Conservation (phyloP, 1,140 invertebrate genomes). For the Drosophila rufa region DNA sequence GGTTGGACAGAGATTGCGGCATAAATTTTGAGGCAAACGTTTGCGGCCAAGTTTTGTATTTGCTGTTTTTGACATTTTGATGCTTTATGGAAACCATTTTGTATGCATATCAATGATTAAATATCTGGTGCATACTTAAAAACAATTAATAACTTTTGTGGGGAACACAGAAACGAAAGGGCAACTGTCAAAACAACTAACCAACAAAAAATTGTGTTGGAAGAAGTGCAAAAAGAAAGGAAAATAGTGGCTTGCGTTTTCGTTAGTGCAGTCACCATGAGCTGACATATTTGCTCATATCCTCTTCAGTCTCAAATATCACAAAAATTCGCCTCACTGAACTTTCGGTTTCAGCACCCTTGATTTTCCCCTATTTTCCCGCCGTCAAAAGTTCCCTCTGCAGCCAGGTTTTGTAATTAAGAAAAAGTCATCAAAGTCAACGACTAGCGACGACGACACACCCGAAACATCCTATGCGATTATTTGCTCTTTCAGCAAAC, state of each 20-base stretch:
- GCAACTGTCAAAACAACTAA: constrained; percentile 25
- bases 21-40: constrained; percentile 72
- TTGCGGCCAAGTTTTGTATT: constrained; percentile 52
- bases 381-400: constrained; percentile 32
- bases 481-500: constrained; percentile 52
- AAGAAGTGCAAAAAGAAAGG: not conserved
- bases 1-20: constrained; percentile 75
- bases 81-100: constrained; percentile 29
- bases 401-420: constrained; percentile 76
- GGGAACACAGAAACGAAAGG: not conserved
- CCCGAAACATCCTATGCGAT: constrained; percentile 40
- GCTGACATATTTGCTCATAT: constrained; percentile 63
- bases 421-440: constrained; percentile 82
- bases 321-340: constrained; percentile 58
- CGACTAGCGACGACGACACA: constrained; percentile 42
- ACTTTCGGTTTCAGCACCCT: constrained; percentile 23
- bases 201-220: not conserved
- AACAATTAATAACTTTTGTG: constrained; percentile 47
- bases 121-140: constrained; percentile 62
- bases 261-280: constrained; percentile 12
- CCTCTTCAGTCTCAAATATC: constrained; percentile 32
- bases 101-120: constrained; percentile 46
- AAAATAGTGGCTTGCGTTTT: constrained; percentile 7
- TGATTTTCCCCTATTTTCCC: constrained; percentile 26
- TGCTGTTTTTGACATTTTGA: constrained; percentile 50